Evolutionary conservation across 1,140 invertebrate species (phyloP).

Genomic region (Hermetia illucens): DNA sequence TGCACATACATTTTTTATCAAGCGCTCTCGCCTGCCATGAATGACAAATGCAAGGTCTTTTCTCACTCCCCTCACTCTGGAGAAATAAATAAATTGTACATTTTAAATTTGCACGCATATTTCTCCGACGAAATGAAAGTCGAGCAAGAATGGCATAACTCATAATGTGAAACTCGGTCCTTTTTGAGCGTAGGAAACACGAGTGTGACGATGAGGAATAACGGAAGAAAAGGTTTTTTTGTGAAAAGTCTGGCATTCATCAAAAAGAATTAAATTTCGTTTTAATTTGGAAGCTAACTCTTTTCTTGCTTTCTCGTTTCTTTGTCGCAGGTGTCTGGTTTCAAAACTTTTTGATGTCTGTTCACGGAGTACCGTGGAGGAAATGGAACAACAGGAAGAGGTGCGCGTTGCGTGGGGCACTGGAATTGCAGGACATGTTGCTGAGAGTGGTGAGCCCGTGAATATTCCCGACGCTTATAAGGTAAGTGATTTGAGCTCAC

Average conservation of each 20-base stretch:
- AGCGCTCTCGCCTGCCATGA: no score
- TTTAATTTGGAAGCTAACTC: neutral
- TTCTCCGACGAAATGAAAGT: no score
- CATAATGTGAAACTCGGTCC: no score
- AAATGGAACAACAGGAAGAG: constrained; percentile 83
- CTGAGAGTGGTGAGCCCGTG: constrained; percentile 78
- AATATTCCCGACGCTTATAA: constrained; percentile 94
- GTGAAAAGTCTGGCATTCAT: neutral
- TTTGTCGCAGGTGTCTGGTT: constrained; percentile 52
- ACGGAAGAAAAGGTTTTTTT: neutral
- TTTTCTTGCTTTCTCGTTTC: neutral
- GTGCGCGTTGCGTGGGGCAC: constrained; percentile 82
- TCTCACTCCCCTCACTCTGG: no score
- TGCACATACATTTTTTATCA: no score
- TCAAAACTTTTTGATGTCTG: constrained; percentile 92
- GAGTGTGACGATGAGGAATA: neutral
- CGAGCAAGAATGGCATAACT: no score
- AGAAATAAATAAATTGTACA: no score
- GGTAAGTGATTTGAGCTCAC: constrained; percentile 48
- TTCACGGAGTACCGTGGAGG: constrained; percentile 73
- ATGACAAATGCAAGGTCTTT: no score
- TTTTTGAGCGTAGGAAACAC: no score
- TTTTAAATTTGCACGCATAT: no score
- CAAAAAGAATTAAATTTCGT: neutral
- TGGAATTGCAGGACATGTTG: constrained; percentile 88